Percentiles rank a stretch among this genome's conserved stretches.
Conservation (phyloP, 2,888 invertebrate species). For the Tribolium freemani region DNA sequence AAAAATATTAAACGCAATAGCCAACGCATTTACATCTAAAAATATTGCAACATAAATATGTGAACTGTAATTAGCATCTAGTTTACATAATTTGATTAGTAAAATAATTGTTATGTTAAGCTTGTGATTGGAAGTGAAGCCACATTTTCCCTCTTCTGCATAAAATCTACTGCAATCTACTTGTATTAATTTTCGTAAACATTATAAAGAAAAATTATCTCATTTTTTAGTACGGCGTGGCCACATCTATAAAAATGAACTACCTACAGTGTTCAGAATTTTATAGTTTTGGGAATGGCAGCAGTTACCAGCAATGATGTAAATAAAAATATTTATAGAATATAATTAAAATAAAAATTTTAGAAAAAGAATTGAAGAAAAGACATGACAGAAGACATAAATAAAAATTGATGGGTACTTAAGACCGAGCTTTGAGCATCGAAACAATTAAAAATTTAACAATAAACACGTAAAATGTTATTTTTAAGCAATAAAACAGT, state of each 20-base stretch:
- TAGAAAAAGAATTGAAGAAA: not conserved
- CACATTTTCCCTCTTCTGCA: too few species aligned
- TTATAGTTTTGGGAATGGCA: not conserved
- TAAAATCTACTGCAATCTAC: too few species aligned
- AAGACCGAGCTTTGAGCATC: not conserved
- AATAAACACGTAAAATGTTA: constrained; percentile 14
- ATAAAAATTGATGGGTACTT: too few species aligned
- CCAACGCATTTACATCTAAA: not conserved
- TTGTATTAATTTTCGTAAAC: not conserved
- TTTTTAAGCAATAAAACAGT: not conserved
- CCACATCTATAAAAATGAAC: not conserved
- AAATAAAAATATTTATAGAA: not conserved
- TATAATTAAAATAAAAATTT: too few species aligned
- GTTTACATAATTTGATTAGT: not conserved
- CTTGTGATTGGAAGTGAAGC: too few species aligned
- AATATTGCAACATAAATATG: not conserved
- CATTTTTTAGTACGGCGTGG: not conserved
- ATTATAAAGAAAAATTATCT: not conserved
- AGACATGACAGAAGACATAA: too few species aligned
- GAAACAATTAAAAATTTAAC: constrained; percentile 5
- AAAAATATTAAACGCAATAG: not conserved
- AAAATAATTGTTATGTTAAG: not conserved
- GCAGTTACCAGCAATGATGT: not conserved
- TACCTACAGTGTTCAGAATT: not conserved
- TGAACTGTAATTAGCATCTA: not conserved